These are phyloP conservation scores for Drosophila setosimentum DNA, from an alignment of 2,888 invertebrate genomes.

Conservation along the genomic window DNA sequence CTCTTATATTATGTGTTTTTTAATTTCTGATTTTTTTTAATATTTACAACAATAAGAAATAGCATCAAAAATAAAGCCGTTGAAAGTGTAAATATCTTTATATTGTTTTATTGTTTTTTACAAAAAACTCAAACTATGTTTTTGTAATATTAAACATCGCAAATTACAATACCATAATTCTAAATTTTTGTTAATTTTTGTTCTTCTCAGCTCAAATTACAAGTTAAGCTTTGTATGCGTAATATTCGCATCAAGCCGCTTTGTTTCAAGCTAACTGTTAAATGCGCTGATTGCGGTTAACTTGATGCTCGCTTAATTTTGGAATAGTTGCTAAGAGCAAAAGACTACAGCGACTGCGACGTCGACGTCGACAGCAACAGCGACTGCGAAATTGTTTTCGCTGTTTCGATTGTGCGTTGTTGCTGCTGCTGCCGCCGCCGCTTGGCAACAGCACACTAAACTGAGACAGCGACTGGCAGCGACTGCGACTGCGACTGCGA, in stretches of 20 bases:
- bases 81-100: background rate
- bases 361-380: conserved; percentile 1
- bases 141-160: too few relatives aligned
- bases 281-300: conserved; percentile 26
- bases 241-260: background rate
- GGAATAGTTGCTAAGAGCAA: conserved; percentile 34
- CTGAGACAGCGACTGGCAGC: background rate
- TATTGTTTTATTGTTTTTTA: background rate
- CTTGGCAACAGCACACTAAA: conserved; percentile 40
- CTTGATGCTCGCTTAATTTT: conserved; percentile 26
- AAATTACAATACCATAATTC: too few relatives aligned
- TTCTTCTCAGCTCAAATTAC: background rate
- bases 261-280: conserved; percentile 12
- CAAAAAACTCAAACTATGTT: background rate
- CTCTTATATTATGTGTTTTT: background rate
- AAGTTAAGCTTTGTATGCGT: background rate
- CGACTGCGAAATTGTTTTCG: conserved; percentile 27
- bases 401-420: conserved; percentile 20
- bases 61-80: background rate
- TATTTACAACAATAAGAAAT: too few relatives aligned
- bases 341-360: conserved; percentile 3
- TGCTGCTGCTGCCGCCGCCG: conserved; percentile 34
- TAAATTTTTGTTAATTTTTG: too few relatives aligned
- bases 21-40: rapidly evolving
- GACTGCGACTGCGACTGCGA: conserved; percentile 1